Conservation (phyloP, 2,888 invertebrate genomes). For the Tolmerus cingulatus region DNA sequence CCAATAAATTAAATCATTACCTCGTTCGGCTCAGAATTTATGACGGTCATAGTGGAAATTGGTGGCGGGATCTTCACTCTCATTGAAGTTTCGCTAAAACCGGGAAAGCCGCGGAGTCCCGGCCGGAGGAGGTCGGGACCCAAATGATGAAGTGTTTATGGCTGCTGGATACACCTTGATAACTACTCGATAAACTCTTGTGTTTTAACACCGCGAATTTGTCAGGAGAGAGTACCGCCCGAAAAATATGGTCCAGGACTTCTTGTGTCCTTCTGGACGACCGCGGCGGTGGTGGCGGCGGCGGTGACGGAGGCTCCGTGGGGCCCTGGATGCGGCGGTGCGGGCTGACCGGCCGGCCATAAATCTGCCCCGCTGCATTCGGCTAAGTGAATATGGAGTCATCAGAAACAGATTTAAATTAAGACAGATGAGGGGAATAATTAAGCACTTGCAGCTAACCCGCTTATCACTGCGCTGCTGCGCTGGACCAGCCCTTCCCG, state of each 20-base stretch:
- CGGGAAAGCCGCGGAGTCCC: constrained; percentile 27
- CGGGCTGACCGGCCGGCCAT: background rate
- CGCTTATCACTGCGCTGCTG: background rate
- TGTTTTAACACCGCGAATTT: constrained; percentile 34
- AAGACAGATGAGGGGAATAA: constrained; percentile 8
- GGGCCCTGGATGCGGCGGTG: background rate
- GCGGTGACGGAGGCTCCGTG: background rate
- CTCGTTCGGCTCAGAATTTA: constrained; percentile 53
- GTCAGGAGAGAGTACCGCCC: constrained; percentile 17
- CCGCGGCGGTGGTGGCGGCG: background rate
- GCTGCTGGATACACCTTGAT: constrained; percentile 41
- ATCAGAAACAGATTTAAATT: constrained; percentile 30
- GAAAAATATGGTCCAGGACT: constrained; percentile 19
- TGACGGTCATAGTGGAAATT: constrained; percentile 48
- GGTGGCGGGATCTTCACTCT: constrained; percentile 37
- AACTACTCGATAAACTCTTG: constrained; percentile 37
- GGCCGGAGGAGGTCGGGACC: background rate
- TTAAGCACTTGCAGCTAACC: constrained; percentile 11
- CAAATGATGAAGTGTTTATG: constrained; percentile 40
- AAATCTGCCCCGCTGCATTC: constrained; percentile 20
- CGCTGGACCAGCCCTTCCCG: background rate
- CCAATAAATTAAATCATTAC: constrained; percentile 59
- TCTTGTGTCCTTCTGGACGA: constrained; percentile 4
- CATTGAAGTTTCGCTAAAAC: constrained; percentile 41
- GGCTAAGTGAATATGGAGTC: constrained; percentile 23